These are phyloP conservation scores for Dimorphilus gyrociliatus DNA, from an alignment of 2,888 invertebrate genomes.

Conservation along the genomic window DNA sequence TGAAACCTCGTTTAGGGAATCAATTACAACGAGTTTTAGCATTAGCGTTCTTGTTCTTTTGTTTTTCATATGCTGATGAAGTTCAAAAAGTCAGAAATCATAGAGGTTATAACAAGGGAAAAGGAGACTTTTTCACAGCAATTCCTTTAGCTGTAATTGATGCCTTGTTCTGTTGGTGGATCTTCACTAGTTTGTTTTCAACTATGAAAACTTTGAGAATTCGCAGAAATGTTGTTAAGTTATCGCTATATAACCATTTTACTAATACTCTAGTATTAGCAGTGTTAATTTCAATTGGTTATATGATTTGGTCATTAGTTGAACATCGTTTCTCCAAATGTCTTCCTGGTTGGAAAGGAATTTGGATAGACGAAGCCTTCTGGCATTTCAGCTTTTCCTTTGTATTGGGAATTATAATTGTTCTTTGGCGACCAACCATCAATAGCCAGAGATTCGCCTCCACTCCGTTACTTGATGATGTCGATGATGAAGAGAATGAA, in stretches of 20 bases:
- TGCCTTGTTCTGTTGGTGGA: slow-evolving; percentile 48
- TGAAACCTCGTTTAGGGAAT: slow-evolving; percentile 54
- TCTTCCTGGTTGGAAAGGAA: slow-evolving; percentile 53
- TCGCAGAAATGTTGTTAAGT: slow-evolving; percentile 71
- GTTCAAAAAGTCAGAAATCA: too few species aligned
- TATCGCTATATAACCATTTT: slow-evolving; percentile 75
- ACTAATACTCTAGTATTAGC: slow-evolving; percentile 82
- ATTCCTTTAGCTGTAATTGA: slow-evolving; percentile 68
- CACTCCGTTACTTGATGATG: slow-evolving; percentile 69
- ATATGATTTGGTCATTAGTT: neutral
- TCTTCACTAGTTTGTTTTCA: slow-evolving; percentile 52
- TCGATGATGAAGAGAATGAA: slow-evolving; percentile 53
- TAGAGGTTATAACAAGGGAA: too few species aligned
- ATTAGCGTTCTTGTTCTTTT: neutral
- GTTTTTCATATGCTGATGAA: neutral
- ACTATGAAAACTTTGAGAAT: slow-evolving; percentile 74
- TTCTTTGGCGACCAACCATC: slow-evolving; percentile 83
- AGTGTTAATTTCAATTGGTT: slow-evolving; percentile 53
- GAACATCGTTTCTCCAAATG: slow-evolving; percentile 7
- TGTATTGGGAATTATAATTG: slow-evolving; percentile 74
- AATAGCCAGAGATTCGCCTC: slow-evolving; percentile 86
- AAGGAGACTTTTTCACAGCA: slow-evolving; percentile 50
- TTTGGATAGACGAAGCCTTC: slow-evolving; percentile 82
- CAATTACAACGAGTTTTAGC: too few species aligned
- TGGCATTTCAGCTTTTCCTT: slow-evolving; percentile 84